Evolutionary conservation across 1,140 invertebrate genomes (phyloP).

Genomic region (Habropoda laboriosa): DNA sequence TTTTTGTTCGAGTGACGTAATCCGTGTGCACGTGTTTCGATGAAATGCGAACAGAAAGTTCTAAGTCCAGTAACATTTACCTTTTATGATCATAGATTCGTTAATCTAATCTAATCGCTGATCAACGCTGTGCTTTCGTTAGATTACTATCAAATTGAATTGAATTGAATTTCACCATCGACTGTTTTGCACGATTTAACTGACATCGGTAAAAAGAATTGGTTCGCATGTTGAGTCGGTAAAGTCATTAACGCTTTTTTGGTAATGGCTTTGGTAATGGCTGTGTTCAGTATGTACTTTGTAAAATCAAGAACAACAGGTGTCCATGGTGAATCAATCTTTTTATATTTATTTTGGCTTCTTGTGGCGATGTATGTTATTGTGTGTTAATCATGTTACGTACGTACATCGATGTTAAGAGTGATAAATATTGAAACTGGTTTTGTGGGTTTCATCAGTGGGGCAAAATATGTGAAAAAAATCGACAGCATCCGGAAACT

Average conservation of each 20-base stretch:
- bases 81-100: conserved; percentile 12
- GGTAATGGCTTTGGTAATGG: not conserved
- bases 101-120: conserved; percentile 65
- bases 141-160: not conserved
- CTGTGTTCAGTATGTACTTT: not conserved
- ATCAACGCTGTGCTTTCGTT: not conserved
- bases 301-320: not conserved
- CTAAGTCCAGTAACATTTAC: conserved; percentile 48
- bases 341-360: too few relatives aligned
- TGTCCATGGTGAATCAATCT: not conserved
- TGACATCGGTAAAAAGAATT: not conserved
- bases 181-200: too few relatives aligned
- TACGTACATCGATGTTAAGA: too few relatives aligned
- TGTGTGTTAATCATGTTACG: too few relatives aligned
- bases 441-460: not conserved
- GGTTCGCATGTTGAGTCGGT: not conserved
- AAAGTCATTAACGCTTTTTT: not conserved
- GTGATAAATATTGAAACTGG: too few relatives aligned
- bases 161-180: not conserved
- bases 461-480: not conserved
- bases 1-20: not conserved
- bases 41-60: conserved; percentile 16
- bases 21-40: not conserved
- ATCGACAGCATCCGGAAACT: not conserved
- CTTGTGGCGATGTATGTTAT: too few relatives aligned